Conservation (phyloP, 2,797 vertebrate genomes). For the Thripadectes ignobilis region DNA sequence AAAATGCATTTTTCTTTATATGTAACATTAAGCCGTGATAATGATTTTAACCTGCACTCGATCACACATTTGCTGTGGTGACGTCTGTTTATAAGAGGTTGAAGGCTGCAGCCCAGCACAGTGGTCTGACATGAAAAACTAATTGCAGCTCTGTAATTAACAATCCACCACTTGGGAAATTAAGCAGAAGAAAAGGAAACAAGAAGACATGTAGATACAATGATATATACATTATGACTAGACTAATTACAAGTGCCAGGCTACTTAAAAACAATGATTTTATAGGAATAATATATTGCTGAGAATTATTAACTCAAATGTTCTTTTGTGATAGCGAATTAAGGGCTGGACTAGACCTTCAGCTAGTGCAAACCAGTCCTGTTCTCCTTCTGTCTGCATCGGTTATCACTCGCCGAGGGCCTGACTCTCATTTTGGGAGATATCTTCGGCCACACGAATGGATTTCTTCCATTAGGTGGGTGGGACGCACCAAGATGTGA, state of each 20-base stretch:
- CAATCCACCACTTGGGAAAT: neutral
- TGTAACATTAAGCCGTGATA: slow-evolving; percentile 53
- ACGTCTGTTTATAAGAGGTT: slow-evolving; percentile 56
- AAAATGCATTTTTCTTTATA: slow-evolving; percentile 64
- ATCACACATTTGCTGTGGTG: slow-evolving; percentile 35
- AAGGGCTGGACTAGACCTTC: neutral
- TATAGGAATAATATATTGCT: neutral
- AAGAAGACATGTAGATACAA: neutral
- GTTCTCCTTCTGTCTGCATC: neutral
- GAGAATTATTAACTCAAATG: neutral
- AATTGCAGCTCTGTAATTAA: slow-evolving; percentile 31
- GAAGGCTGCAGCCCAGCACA: slow-evolving; percentile 48
- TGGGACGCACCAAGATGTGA: neutral
- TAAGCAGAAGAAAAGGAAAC: slow-evolving; percentile 30
- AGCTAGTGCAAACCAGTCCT: neutral
- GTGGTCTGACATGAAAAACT: slow-evolving; percentile 41
- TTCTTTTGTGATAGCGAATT: neutral
- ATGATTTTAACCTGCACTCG: slow-evolving; percentile 68
- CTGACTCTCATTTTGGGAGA: neutral
- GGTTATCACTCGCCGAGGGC: neutral
- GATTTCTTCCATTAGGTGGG: neutral
- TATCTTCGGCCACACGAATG: neutral
- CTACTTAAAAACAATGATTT: neutral
- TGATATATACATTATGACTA: neutral
- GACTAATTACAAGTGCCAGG: neutral